Percentiles rank a stretch among this genome's conserved stretches.
Evolutionary conservation across 1,140 invertebrate species (phyloP).

Genomic region (Papilio glaucus): DNA sequence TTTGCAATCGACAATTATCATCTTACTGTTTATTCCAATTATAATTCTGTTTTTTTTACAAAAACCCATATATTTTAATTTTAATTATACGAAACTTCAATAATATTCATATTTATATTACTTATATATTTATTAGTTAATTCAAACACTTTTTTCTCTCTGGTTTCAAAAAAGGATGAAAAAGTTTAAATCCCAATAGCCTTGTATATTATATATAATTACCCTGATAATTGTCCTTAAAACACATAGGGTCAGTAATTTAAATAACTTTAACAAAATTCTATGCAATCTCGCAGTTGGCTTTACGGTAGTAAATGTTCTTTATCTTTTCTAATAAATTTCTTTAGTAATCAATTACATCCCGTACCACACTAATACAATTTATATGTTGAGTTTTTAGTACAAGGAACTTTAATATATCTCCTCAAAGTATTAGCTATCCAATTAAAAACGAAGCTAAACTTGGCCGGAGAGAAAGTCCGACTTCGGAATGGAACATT

Average conservation of each 20-base stretch:
- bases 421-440: constrained; percentile 19
- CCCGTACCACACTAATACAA: constrained; percentile 1
- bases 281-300: neutral
- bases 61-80: too few species aligned
- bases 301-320: neutral
- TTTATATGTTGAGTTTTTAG: constrained; percentile 20
- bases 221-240: too few species aligned
- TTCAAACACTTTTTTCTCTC: neutral
- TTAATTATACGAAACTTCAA: neutral
- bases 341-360: constrained; percentile 16
- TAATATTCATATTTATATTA: neutral
- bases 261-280: neutral
- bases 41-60: neutral
- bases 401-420: constrained; percentile 18
- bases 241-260: neutral
- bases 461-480: constrained; percentile 45
- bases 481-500: constrained; percentile 50
- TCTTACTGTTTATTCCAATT: neutral
- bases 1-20: constrained; percentile 16
- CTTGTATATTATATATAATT: too few species aligned
- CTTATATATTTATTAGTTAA: neutral
- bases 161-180: neutral
- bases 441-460: constrained; percentile 41
- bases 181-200: too few species aligned
- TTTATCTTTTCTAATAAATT: constrained; percentile 16